phyloP scores from a whole-genome alignment of 2,113 vertebrate species.

The Thermophis baileyi region DNA sequence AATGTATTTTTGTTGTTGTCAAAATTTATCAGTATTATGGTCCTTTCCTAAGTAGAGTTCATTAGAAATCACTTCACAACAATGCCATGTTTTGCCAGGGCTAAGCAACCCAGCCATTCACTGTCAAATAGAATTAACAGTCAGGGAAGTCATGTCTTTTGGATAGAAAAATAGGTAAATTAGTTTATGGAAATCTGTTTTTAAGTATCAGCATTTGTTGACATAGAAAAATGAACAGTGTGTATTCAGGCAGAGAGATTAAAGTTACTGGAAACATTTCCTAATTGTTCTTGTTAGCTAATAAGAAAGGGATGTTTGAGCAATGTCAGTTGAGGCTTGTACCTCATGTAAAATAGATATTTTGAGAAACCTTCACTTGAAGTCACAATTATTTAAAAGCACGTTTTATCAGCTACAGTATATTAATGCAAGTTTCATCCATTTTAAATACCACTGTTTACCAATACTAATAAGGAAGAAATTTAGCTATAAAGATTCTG shows the following conservation, averaged over 20 bases:
- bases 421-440: conserved; percentile 35
- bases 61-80: conserved; percentile 70
- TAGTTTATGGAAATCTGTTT: conserved; percentile 63
- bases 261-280: conserved; percentile 62
- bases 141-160: conserved; percentile 54
- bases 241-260: conserved; percentile 54
- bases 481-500: conserved; percentile 31
- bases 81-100: conserved; percentile 68
- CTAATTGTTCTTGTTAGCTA: conserved; percentile 63
- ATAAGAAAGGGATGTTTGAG: conserved; percentile 56
- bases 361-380: conserved; percentile 23
- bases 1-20: conserved; percentile 74
- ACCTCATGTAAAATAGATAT: conserved; percentile 35
- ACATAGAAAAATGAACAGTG: conserved; percentile 56
- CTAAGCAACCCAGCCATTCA: conserved; percentile 64
- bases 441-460: conserved; percentile 39
- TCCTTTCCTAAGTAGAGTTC: conserved; percentile 63
- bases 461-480: conserved; percentile 13
- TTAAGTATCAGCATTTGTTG: conserved; percentile 55
- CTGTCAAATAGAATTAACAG: conserved; percentile 66
- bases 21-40: conserved; percentile 67
- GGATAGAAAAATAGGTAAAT: conserved; percentile 56
- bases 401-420: conserved; percentile 14
- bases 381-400: conserved; percentile 37
- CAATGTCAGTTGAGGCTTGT: conserved; percentile 16